These are phyloP conservation scores for Dastarcus helophoroides DNA, from an alignment of 2,888 invertebrate genomes.

Conservation along the genomic window DNA sequence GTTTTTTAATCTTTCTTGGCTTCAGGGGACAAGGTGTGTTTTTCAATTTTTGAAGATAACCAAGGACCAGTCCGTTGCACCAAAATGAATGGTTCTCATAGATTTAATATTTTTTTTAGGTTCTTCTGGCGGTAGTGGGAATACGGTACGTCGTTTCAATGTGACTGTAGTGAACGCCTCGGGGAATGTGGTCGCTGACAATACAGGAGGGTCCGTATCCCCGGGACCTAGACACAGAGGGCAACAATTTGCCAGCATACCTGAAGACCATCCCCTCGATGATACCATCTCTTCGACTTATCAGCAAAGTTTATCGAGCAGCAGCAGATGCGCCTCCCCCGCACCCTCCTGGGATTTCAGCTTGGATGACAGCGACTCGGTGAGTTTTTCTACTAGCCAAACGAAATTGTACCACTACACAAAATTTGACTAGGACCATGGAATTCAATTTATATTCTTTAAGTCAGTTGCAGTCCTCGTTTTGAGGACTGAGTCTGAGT, in stretches of 20 bases:
- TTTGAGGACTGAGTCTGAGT: too few species aligned
- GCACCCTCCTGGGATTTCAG: conserved; percentile 37
- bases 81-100: too few species aligned
- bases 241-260: conserved; percentile 36
- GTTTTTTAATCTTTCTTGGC: too few species aligned
- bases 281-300: conserved; percentile 25
- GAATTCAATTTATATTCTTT: too few species aligned
- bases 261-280: conserved; percentile 39
- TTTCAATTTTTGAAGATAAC: too few species aligned
- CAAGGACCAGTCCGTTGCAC: too few species aligned
- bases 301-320: conserved; percentile 18
- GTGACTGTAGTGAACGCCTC: conserved; percentile 36
- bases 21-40: too few species aligned
- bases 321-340: conserved; percentile 31
- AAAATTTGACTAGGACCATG: background rate
- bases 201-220: conserved; percentile 22
- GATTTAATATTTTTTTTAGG: background rate
- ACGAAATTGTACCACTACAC: background rate
- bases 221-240: conserved; percentile 34
- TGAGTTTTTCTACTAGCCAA: conserved; percentile 25
- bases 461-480: too few species aligned
- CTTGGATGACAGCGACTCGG: conserved; percentile 31
- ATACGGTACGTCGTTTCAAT: conserved; percentile 40
- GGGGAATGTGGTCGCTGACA: conserved; percentile 13
- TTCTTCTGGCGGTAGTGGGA: conserved; percentile 8